Conservation (phyloP, 2,113 vertebrate species). For the Rhodinocichla rosea region DNA sequence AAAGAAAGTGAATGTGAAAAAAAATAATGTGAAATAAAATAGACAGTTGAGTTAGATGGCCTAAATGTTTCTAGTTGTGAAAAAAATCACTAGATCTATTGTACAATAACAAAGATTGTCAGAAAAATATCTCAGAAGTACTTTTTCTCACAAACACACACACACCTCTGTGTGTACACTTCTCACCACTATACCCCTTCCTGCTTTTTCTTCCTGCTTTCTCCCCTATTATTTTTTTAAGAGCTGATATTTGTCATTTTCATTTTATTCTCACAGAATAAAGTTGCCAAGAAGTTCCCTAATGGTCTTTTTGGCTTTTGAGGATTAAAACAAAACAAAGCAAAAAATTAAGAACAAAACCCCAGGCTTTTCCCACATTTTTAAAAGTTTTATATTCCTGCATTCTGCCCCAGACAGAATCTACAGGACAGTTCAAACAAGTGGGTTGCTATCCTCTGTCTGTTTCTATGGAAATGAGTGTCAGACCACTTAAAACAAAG, state of each 20-base stretch:
- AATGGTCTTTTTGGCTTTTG: neutral
- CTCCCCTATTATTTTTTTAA: neutral
- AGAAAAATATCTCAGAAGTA: neutral
- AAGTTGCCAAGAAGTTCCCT: neutral
- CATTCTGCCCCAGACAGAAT: constrained; percentile 33
- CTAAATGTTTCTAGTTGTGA: neutral
- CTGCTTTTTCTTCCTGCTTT: neutral
- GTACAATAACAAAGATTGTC: neutral
- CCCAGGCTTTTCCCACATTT: constrained; percentile 30
- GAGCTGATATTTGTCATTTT: neutral
- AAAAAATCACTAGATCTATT: neutral
- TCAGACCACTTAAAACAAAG: constrained; percentile 31
- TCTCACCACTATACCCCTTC: neutral
- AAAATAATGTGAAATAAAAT: neutral
- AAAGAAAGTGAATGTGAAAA: neutral
- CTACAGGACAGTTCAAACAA: constrained; percentile 44
- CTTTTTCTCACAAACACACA: neutral
- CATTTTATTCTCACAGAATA: neutral
- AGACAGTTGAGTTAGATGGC: neutral
- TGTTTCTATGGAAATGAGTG: constrained; percentile 65
- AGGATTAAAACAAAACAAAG: neutral
- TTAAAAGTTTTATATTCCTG: constrained; percentile 27
- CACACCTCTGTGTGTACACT: neutral
- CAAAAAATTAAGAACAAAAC: neutral
- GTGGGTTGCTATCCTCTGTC: neutral